Base-by-base conservation (phyloP, 1,140 invertebrate genomes). In the Archegozetes longisetosus region DNA sequence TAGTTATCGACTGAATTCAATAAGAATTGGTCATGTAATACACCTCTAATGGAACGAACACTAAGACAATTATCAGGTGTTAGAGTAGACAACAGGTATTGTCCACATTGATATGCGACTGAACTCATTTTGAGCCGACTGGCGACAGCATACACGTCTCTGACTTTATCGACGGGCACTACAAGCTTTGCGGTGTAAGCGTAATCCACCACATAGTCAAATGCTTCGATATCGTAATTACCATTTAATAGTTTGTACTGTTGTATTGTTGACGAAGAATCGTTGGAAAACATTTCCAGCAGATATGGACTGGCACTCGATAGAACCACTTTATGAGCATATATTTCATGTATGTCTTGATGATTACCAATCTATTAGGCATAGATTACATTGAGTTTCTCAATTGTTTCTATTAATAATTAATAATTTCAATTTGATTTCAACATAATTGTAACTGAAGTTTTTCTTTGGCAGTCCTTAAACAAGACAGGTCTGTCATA, bases 181-280 rank as follows among this genome's bases (percentile, higher is more conserved):
- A 80, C 74, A 63, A 83, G 69, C 61, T 79, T 81, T 57, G 77
- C 75, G 52, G 86, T 87, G 72, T 90, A 90, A 27, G 83, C 83
- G 73, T 84, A 89, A 69, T 88, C 81, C 26, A 89, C 77, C 6
- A 89, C 74, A 60, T 79, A 79, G 61, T 83, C 79, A 65, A 89
- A 74, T 48, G 84, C 80, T 60, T 74, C 74, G 62, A 78, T 78
- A 64, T 84, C 80, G 64, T 40, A 62, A 28, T 79, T 79, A n/a
- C 78, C 80, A 66, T 79, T 80, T 59, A 70, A 66, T 29, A 86
- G 68, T 67, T 83, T 81, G 69, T 81, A 84, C 20, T 76, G 64
- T 55, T 63, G 58, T 12, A 59, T 56, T 17, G 17, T 47, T 12
- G 47, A 50, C 23, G 25, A 24, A 14, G 46, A 29, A 66, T 83